Percentiles rank a stretch among this genome's conserved stretches.
Conservation (phyloP, 2,113 vertebrate genomes). For the Vulpes ferrilata region DNA sequence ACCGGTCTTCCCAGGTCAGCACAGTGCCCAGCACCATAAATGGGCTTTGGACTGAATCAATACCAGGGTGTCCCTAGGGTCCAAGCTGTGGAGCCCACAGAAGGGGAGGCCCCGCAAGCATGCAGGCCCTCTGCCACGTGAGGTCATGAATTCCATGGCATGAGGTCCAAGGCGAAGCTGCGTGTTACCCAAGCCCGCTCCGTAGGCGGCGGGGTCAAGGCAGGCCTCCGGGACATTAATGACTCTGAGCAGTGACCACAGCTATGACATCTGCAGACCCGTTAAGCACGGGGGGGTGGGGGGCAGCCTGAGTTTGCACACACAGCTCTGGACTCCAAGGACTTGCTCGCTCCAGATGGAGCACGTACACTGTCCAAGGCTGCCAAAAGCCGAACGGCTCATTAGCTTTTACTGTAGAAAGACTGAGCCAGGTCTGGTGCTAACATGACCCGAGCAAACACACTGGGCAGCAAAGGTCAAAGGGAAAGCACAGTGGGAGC, state of each 20-base stretch:
- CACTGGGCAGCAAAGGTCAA: constrained; percentile 84
- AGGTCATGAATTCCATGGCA: constrained; percentile 63
- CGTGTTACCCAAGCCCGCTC: constrained; percentile 51
- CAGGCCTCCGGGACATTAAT: constrained; percentile 77
- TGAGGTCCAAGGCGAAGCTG: neutral
- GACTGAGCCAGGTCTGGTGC: constrained; percentile 84
- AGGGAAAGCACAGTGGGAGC: constrained; percentile 80
- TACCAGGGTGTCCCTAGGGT: constrained; percentile 37
- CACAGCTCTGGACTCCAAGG: constrained; percentile 82
- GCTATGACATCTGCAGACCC: constrained; percentile 81
- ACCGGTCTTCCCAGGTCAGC: neutral
- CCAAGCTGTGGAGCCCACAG: neutral
- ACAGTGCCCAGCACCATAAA: neutral
- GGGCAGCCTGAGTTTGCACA: constrained; percentile 78
- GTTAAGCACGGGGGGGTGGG: constrained; percentile 67
- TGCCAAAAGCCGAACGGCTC: constrained; percentile 86
- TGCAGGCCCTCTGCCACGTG: constrained; percentile 16
- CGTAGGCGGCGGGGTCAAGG: constrained; percentile 67
- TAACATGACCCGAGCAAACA: constrained; percentile 86
- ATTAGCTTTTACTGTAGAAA: constrained; percentile 88
- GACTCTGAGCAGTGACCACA: constrained; percentile 80
- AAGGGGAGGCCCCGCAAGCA: constrained; percentile 58
- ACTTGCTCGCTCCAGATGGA: constrained; percentile 85
- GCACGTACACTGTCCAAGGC: constrained; percentile 79
- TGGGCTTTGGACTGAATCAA: constrained; percentile 48